Evolutionary conservation across 1,140 invertebrate species (phyloP).

Genomic region (Trichogramma pretiosum): DNA sequence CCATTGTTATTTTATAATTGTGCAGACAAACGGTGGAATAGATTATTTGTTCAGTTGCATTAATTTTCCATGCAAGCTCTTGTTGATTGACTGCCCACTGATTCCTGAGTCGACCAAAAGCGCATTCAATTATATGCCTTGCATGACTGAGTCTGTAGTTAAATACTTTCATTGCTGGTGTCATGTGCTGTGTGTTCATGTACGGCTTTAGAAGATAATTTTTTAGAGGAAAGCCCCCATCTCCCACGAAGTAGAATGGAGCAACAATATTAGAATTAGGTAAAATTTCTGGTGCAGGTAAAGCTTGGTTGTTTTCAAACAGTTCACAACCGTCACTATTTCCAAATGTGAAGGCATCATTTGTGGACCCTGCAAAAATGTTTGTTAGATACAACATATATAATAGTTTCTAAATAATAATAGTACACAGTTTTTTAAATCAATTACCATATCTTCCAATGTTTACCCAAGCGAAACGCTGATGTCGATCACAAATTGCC

Average conservation of each 20-base stretch:
- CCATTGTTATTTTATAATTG: too few species aligned
- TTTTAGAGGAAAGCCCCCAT: neutral
- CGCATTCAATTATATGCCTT: neutral
- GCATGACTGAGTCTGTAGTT: neutral
- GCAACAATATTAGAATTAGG: neutral
- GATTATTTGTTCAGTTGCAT: too few species aligned
- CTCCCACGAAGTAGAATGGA: neutral
- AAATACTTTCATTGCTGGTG: neutral
- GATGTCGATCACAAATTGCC: conserved; percentile 34
- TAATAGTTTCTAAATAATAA: neutral
- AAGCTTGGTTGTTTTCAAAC: neutral
- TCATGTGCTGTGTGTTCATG: neutral
- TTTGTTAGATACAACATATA: neutral
- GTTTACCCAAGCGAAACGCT: conserved; percentile 33
- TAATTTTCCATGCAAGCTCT: too few species aligned
- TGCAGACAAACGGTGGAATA: too few species aligned
- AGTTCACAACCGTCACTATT: neutral
- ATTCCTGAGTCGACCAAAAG: too few species aligned
- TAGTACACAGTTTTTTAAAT: neutral
- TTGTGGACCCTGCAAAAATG: neutral
- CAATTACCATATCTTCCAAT: conserved; percentile 31
- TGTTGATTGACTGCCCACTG: too few species aligned
- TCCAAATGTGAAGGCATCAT: neutral
- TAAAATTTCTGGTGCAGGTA: neutral
- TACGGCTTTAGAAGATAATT: neutral